Conservation (phyloP, 1,140 invertebrate genomes). For the Brachionus angularis region DNA sequence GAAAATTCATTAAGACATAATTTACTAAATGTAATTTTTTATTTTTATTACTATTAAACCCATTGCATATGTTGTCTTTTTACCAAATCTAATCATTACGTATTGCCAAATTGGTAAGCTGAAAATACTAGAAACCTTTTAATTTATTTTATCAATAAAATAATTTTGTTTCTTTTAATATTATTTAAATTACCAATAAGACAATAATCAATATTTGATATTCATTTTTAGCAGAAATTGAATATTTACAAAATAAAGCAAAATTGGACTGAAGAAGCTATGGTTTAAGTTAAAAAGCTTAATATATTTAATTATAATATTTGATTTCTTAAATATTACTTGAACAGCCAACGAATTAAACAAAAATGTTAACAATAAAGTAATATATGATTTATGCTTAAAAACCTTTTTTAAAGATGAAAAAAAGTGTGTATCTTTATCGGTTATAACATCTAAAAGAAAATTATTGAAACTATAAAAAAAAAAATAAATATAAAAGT, state of each 20-base stretch:
- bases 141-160: neutral
- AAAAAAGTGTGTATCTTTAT: slow-evolving; percentile 47
- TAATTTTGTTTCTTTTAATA: neutral
- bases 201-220: slow-evolving; percentile 50
- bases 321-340: slow-evolving; percentile 46
- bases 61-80: slow-evolving; percentile 52
- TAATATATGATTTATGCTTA: slow-evolving; percentile 49
- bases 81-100: slow-evolving; percentile 49
- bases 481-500: slow-evolving; percentile 26
- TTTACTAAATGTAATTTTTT: slow-evolving; percentile 47
- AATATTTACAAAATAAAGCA: slow-evolving; percentile 52
- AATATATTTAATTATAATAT: neutral
- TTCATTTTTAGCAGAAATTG: slow-evolving; percentile 49
- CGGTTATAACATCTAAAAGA: slow-evolving; percentile 39
- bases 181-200: slow-evolving; percentile 49
- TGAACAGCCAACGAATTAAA: slow-evolving; percentile 51
- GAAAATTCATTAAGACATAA: neutral
- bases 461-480: slow-evolving; percentile 41
- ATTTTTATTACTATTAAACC: slow-evolving; percentile 50
- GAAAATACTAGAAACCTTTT: slow-evolving; percentile 50
- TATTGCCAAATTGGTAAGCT: slow-evolving; percentile 52
- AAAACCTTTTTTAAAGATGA: slow-evolving; percentile 49
- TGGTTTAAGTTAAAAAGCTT: neutral
- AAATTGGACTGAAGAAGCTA: slow-evolving; percentile 56
- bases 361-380: slow-evolving; percentile 50